These are phyloP conservation scores for Esperia sulphurella DNA, from an alignment of 2,888 invertebrate genomes.

Conservation along the genomic window DNA sequence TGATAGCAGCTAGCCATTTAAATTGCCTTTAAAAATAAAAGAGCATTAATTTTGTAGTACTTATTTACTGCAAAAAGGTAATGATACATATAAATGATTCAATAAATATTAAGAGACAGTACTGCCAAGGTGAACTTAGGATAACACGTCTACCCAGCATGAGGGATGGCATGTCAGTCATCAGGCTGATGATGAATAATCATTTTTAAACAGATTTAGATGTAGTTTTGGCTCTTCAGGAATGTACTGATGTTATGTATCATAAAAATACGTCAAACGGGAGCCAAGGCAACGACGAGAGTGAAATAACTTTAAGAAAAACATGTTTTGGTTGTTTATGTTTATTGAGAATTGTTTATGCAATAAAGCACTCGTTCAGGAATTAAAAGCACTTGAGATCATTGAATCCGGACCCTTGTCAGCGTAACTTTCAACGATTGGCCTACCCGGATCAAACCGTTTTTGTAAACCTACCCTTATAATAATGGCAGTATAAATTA, in stretches of 20 bases:
- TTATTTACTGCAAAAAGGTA: slow-evolving; percentile 6
- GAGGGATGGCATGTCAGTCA: too few relatives aligned
- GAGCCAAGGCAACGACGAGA: too few relatives aligned
- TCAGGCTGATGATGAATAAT: too few relatives aligned
- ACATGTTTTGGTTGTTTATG: too few relatives aligned
- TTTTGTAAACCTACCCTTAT: slow-evolving; percentile 33
- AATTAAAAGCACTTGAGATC: slow-evolving; percentile 25
- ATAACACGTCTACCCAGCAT: neutral
- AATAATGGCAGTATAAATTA: slow-evolving; percentile 30
- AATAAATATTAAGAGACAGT: too few relatives aligned
- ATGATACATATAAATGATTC: neutral
- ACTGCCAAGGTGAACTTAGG: neutral
- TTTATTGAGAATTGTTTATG: slow-evolving; percentile 16
- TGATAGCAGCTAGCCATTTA: slow-evolving; percentile 18
- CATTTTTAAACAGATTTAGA: too few relatives aligned
- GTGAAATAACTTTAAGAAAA: too few relatives aligned
- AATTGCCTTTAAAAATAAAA: slow-evolving; percentile 7
- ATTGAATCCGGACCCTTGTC: slow-evolving; percentile 41
- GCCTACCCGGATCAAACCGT: slow-evolving; percentile 38
- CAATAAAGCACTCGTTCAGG: slow-evolving; percentile 17
- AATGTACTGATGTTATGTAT: too few relatives aligned
- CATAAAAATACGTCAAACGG: too few relatives aligned
- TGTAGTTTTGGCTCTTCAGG: too few relatives aligned
- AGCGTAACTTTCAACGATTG: slow-evolving; percentile 33
- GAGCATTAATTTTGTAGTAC: slow-evolving; percentile 5